Percentiles rank a stretch among this genome's conserved stretches.
These are phyloP conservation scores for Drosophila eugracilis DNA, from an alignment of 1,140 invertebrate species.

Conservation along the genomic window DNA sequence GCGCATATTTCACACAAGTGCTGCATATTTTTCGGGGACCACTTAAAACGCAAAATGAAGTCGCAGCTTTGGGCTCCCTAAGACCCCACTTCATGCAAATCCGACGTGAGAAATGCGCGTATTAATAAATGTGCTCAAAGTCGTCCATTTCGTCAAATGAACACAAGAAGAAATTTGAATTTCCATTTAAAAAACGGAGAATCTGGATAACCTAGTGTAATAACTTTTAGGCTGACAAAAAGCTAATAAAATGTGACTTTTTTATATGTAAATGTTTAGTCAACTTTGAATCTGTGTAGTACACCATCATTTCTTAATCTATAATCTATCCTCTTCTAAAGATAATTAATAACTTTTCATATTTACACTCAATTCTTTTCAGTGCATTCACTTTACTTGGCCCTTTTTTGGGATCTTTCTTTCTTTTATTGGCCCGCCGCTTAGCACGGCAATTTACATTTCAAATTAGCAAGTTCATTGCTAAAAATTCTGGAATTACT, in stretches of 20 bases:
- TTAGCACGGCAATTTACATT: constrained; percentile 77
- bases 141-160: constrained; percentile 16
- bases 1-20: constrained; percentile 75
- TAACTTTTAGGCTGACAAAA: too few species aligned
- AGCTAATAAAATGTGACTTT: too few species aligned
- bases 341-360: not conserved
- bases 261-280: too few species aligned
- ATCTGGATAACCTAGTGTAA: too few species aligned
- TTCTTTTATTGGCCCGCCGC: constrained; percentile 55
- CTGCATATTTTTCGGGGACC: constrained; percentile 68
- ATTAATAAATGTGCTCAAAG: constrained; percentile 69
- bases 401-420: constrained; percentile 15
- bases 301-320: too few species aligned
- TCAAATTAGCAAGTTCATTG: constrained; percentile 83
- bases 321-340: too few species aligned
- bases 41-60: constrained; percentile 81
- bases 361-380: not conserved
- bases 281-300: too few species aligned
- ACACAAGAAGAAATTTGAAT: constrained; percentile 12
- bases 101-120: constrained; percentile 67
- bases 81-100: constrained; percentile 52
- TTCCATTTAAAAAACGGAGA: too few species aligned
- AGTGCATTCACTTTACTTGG: constrained; percentile 12
- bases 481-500: constrained; percentile 76
- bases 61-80: constrained; percentile 37